These are phyloP conservation scores for Xylota segnis DNA, from an alignment of 2,888 invertebrate genomes.

Conservation along the genomic window DNA sequence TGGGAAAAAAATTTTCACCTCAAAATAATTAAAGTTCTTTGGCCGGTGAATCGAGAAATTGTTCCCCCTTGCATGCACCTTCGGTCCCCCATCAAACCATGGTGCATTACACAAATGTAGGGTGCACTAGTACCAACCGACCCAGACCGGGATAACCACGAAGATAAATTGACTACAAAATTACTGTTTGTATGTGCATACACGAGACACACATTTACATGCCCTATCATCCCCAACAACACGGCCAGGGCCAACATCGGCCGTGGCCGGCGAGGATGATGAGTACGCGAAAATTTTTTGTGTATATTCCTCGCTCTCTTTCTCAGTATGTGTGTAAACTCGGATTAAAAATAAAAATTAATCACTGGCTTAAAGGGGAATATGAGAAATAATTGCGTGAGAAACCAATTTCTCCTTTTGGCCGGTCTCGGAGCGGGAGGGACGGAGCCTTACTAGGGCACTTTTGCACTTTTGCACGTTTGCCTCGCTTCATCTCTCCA, in stretches of 20 bases:
- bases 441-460: conserved; percentile 68
- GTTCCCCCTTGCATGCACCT: neutral
- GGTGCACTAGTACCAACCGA: conserved; percentile 4
- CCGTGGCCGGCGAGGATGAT: conserved; percentile 42
- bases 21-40: conserved; percentile 40
- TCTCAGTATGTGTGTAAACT: conserved; percentile 49
- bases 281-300: conserved; percentile 40
- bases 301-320: conserved; percentile 15
- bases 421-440: conserved; percentile 11
- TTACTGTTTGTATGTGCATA: conserved; percentile 50
- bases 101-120: neutral
- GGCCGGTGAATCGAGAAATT: neutral
- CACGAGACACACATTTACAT: conserved; percentile 50
- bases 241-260: neutral
- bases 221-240: conserved; percentile 44
- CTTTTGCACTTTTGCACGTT: conserved; percentile 63
- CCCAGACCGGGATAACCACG: conserved; percentile 31
- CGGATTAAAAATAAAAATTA: conserved; percentile 78
- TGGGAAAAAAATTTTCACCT: conserved; percentile 28
- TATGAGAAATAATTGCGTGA: conserved; percentile 78
- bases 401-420: conserved; percentile 75
- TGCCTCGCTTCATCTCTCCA: conserved; percentile 48
- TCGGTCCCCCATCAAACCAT: neutral
- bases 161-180: conserved; percentile 64
- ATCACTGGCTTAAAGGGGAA: conserved; percentile 77